Conservation (phyloP, 2,113 vertebrate genomes). For the Heptranchias perlo region DNA sequence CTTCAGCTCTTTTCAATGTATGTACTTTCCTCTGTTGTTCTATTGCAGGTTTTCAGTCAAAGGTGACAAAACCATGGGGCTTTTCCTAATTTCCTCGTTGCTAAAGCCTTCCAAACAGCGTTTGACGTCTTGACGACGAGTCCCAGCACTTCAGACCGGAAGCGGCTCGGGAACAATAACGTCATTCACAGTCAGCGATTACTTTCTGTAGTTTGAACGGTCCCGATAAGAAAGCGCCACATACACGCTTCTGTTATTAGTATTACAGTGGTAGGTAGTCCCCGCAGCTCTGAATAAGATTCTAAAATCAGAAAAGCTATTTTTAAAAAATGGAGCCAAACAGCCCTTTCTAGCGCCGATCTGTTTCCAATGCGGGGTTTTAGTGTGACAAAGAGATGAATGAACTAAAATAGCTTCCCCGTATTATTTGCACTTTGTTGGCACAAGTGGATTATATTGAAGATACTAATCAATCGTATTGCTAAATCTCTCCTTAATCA, state of each 20-base stretch:
- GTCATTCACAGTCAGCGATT: not conserved
- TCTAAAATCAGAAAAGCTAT: not conserved
- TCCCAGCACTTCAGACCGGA: not conserved
- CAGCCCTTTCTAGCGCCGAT: not conserved
- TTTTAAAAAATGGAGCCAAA: too few species aligned
- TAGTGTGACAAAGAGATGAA: constrained; percentile 32
- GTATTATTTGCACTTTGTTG: not conserved
- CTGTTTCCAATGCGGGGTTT: too few species aligned
- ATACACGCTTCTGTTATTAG: not conserved
- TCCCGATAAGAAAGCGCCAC: too few species aligned
- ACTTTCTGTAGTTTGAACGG: not conserved
- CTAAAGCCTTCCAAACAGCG: not conserved
- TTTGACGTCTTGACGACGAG: not conserved
- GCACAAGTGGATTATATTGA: not conserved
- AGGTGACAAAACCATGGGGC: not conserved
- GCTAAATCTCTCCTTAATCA: constrained; percentile 32
- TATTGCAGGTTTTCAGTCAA: not conserved
- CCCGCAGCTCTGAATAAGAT: not conserved
- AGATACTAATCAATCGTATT: not conserved
- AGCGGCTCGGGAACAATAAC: not conserved
- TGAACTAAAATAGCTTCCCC: not conserved
- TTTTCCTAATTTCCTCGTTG: not conserved
- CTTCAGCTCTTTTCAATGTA: not conserved
- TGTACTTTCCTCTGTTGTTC: not conserved
- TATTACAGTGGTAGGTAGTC: not conserved